Evolutionary conservation across 2,888 invertebrate species (phyloP).

Genomic region (Sinotaia quadrata): DNA sequence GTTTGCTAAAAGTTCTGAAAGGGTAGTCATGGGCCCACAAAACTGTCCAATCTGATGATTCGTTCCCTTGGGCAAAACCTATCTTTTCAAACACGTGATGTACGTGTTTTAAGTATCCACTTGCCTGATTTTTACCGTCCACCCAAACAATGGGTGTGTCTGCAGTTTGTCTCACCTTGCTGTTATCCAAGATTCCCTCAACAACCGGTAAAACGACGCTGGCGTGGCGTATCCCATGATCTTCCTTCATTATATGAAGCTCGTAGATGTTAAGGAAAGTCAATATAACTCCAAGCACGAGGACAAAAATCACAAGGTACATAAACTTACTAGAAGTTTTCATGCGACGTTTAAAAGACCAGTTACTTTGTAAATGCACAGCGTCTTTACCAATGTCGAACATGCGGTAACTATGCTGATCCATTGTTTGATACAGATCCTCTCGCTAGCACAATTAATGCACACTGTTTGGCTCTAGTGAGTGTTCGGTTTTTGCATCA

Average conservation of each 20-base stretch:
- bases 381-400: no score
- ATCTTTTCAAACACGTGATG: slow-evolving; percentile 82
- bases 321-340: slow-evolving; percentile 36
- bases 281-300: slow-evolving; percentile 57
- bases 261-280: slow-evolving; percentile 66
- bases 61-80: slow-evolving; percentile 77
- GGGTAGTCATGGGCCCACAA: slow-evolving; percentile 97
- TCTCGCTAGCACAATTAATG: no score
- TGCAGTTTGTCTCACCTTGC: slow-evolving; percentile 1
- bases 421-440: no score
- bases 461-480: no score
- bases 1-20: slow-evolving; percentile 77
- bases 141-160: slow-evolving; percentile 29
- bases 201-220: slow-evolving; percentile 31
- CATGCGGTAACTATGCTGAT: no score
- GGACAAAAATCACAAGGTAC: slow-evolving; percentile 48
- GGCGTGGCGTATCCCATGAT: slow-evolving; percentile 44
- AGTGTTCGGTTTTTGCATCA: no score
- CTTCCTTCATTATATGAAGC: slow-evolving; percentile 62
- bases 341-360: slow-evolving; percentile 8
- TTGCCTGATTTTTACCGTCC: slow-evolving; percentile 47
- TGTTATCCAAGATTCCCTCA: slow-evolving; percentile 34
- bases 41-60: slow-evolving; percentile 81
- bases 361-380: no score
- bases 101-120: slow-evolving; percentile 86